phyloP scores from a whole-genome alignment of 1,140 invertebrate species.

The Zaprionus kolodkinae region DNA sequence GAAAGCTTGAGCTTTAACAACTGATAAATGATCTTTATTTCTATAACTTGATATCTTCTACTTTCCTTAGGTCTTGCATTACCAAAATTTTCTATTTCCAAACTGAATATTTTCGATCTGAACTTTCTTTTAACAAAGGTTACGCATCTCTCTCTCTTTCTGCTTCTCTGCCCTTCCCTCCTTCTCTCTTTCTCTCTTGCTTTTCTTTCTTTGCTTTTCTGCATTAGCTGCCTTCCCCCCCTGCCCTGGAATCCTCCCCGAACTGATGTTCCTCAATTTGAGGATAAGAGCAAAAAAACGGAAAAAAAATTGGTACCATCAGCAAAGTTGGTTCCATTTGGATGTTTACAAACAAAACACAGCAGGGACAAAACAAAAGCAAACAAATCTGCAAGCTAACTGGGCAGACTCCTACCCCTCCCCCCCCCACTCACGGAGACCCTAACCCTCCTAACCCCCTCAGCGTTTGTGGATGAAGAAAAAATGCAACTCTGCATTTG shows the following conservation, averaged over 20 bases:
- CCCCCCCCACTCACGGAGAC: neutral
- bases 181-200: neutral
- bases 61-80: neutral
- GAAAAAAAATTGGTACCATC: slow-evolving; percentile 55
- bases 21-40: no score
- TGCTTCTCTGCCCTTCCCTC: neutral
- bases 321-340: slow-evolving; percentile 58
- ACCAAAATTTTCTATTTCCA: neutral
- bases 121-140: neutral
- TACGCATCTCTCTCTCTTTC: neutral
- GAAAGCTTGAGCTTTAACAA: neutral
- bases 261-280: slow-evolving; percentile 14
- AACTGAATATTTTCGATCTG: neutral
- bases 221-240: neutral
- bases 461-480: neutral
- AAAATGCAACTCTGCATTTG: slow-evolving; percentile 74
- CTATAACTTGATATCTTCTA: no score
- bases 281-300: slow-evolving; percentile 23
- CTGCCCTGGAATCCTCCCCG: no score
- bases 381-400: slow-evolving; percentile 40
- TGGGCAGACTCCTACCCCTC: neutral
- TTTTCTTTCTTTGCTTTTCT: neutral
- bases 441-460: neutral
- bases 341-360: slow-evolving; percentile 66
- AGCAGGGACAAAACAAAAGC: slow-evolving; percentile 40